A percentile compares a stretch with the other conserved stretches of the same genome.
Conservation (phyloP, 2,888 invertebrate genomes). For the Suillia variegata region DNA sequence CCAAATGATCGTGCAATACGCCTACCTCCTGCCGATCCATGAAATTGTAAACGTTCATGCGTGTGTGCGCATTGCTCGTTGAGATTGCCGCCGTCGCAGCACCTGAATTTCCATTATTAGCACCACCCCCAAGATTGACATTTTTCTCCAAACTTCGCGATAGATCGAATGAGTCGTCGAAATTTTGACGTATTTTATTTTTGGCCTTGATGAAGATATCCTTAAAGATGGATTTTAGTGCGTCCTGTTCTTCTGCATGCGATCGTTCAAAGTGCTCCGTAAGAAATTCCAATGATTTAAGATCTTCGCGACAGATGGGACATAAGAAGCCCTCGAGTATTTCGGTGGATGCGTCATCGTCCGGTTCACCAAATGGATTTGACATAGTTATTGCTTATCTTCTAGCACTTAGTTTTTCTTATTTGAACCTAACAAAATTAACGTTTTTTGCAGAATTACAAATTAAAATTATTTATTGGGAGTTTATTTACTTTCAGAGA, state of each 20-base stretch:
- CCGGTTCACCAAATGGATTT: conserved; percentile 54
- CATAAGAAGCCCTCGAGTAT: conserved; percentile 93
- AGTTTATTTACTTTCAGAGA: too few relatives aligned
- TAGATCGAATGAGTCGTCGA: conserved; percentile 71
- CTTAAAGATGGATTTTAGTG: conserved; percentile 75
- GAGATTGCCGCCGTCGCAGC: conserved; percentile 9
- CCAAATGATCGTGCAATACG: conserved; percentile 67
- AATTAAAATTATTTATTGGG: too few relatives aligned
- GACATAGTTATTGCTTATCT: too few relatives aligned
- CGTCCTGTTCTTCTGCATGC: conserved; percentile 87
- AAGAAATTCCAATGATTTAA: conserved; percentile 81
- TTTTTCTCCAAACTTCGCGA: conserved; percentile 67
- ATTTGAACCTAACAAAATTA: too few relatives aligned
- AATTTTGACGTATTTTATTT: conserved; percentile 77
- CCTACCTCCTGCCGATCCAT: conserved; percentile 61
- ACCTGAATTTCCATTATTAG: conserved; percentile 15
- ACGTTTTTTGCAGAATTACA: too few relatives aligned
- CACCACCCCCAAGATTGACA: conserved; percentile 48
- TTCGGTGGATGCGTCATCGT: conserved; percentile 62
- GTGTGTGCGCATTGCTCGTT: conserved; percentile 39
- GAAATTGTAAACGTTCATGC: conserved; percentile 48
- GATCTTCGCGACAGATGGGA: conserved; percentile 91
- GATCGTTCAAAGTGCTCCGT: conserved; percentile 87
- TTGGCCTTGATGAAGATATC: conserved; percentile 90
- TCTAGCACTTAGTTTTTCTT: too few relatives aligned